Evolutionary conservation across 2,113 vertebrate genomes (phyloP).

Genomic region (Trichechus manatus): DNA sequence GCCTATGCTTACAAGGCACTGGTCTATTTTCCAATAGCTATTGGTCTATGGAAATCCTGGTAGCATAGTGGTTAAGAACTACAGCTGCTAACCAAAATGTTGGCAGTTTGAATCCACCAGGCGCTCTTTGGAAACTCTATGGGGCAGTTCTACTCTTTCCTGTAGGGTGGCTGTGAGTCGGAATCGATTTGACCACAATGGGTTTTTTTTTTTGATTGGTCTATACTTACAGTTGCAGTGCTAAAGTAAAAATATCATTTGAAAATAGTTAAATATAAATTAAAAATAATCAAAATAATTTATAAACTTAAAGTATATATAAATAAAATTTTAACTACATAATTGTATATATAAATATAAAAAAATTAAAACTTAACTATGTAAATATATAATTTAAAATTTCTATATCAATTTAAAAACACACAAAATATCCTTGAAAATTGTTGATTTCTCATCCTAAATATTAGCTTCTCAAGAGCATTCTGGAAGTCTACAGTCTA

Average conservation of each 20-base stretch:
- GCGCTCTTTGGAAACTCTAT: no score
- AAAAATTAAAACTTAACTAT: not conserved
- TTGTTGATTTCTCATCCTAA: slow-evolving; percentile 15
- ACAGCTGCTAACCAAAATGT: no score
- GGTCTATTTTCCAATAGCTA: not conserved
- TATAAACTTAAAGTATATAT: no score
- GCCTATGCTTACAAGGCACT: not conserved
- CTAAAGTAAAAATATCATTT: not conserved
- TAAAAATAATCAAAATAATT: not conserved
- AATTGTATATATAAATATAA: not conserved
- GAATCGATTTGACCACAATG: no score
- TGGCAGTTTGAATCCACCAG: no score
- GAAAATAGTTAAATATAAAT: slow-evolving; percentile 24
- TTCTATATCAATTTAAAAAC: slow-evolving; percentile 26
- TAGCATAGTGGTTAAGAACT: no score
- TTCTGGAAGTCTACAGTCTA: not conserved
- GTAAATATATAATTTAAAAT: not conserved
- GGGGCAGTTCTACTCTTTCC: no score
- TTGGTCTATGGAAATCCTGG: not conserved
- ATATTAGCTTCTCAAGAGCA: slow-evolving; percentile 12
- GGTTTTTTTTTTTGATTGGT: not conserved
- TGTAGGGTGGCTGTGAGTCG: no score
- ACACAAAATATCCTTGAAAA: not conserved
- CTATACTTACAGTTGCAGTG: not conserved
- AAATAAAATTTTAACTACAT: not conserved